Evolutionary conservation across 2,888 invertebrate genomes (phyloP).

Genomic region (Thysanoteuthis rhombus): DNA sequence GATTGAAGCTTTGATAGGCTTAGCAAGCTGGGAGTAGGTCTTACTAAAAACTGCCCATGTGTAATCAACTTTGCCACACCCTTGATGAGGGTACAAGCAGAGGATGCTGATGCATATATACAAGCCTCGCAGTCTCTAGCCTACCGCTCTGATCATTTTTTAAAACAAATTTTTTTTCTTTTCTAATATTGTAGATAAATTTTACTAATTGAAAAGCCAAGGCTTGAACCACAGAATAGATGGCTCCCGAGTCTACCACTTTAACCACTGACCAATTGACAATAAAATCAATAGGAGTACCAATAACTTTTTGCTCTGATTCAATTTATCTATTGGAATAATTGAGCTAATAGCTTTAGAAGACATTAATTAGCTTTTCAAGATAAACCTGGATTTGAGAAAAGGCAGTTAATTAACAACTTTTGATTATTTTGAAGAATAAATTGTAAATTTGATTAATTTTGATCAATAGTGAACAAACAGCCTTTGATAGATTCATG

Average conservation of each 20-base stretch:
- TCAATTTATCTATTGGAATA: neutral
- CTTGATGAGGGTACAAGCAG: no score
- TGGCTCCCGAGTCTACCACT: neutral
- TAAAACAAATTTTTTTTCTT: neutral
- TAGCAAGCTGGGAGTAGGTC: no score
- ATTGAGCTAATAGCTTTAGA: neutral
- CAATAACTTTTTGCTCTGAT: neutral
- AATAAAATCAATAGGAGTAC: neutral
- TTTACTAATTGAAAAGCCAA: neutral
- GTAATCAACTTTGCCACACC: no score
- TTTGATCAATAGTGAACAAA: neutral
- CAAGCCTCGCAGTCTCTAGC: neutral
- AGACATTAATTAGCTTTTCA: neutral
- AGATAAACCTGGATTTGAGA: neutral
- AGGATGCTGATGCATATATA: no score
- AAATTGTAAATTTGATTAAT: neutral
- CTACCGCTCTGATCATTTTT: neutral
- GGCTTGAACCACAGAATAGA: neutral
- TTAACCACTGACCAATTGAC: neutral
- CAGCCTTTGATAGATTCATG: neutral
- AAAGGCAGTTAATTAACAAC: neutral
- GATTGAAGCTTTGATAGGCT: no score
- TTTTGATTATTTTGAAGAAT: neutral
- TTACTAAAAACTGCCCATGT: no score
- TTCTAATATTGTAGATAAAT: neutral